A percentile compares a stretch with the other conserved stretches of the same genome.
phyloP scores from a whole-genome alignment of 2,113 vertebrate species.

The Pterocles orientalis region DNA sequence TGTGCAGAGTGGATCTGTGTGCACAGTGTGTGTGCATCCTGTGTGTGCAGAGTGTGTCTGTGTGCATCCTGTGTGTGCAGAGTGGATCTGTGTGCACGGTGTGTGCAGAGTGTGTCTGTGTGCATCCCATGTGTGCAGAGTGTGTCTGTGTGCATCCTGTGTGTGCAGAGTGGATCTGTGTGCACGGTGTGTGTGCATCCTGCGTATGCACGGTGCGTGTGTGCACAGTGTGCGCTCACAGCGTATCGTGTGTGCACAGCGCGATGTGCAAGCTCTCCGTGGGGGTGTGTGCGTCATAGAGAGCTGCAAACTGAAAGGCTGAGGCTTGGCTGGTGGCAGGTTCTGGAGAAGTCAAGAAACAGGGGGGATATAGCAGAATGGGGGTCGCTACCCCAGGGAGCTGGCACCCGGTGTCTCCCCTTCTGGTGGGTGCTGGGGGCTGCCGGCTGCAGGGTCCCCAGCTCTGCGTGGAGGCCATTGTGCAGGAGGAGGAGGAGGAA shows the following conservation, averaged over 20 bases:
- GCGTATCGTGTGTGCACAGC: background rate
- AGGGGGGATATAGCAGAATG: rapidly evolving
- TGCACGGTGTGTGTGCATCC: background rate
- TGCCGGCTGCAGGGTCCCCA: background rate
- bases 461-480: background rate
- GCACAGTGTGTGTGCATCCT: no score
- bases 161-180: background rate
- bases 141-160: no score
- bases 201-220: no score
- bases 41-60: no score
- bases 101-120: background rate
- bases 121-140: no score
- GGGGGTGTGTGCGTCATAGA: background rate
- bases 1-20: no score
- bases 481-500: background rate
- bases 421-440: rapidly evolving
- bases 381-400: background rate
- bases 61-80: background rate
- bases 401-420: background rate
- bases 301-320: background rate
- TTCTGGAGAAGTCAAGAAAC: background rate
- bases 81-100: background rate
- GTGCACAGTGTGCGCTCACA: no score
- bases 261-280: background rate
- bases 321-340: background rate